phyloP scores from a whole-genome alignment of 2,888 invertebrate species.

The Aelia acuminata region DNA sequence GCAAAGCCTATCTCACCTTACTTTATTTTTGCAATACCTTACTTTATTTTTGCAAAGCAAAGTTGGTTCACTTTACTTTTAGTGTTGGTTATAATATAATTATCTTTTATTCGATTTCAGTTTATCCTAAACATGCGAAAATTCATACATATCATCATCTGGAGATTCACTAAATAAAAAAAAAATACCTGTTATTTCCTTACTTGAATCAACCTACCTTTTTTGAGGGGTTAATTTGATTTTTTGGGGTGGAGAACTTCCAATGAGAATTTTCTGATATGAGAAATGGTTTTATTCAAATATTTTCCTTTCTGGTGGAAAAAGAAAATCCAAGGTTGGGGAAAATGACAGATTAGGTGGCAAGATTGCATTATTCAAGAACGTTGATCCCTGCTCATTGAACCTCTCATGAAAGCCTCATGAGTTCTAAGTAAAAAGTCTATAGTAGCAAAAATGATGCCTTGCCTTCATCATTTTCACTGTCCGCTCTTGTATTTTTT shows the following conservation, averaged over 20 bases:
- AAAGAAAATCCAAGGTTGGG: not conserved
- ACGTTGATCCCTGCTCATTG: slow-evolving; percentile 35
- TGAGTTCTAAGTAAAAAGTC: slow-evolving; percentile 18
- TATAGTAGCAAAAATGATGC: not conserved
- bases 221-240: not conserved
- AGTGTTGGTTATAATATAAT: no score
- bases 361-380: slow-evolving; percentile 40
- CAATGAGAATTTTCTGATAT: not conserved
- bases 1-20: no score
- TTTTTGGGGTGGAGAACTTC: not conserved
- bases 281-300: not conserved
- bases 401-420: slow-evolving; percentile 35
- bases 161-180: not conserved
- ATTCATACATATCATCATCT: no score
- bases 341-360: slow-evolving; percentile 46
- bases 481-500: not conserved
- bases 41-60: no score
- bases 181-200: no score
- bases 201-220: no score
- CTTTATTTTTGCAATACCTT: no score
- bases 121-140: no score
- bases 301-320: not conserved
- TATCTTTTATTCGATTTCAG: no score
- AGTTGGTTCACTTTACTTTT: no score
- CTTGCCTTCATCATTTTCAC: not conserved